Evolutionary conservation across 2,797 vertebrate species (phyloP).

Genomic region (Paguma larvata): DNA sequence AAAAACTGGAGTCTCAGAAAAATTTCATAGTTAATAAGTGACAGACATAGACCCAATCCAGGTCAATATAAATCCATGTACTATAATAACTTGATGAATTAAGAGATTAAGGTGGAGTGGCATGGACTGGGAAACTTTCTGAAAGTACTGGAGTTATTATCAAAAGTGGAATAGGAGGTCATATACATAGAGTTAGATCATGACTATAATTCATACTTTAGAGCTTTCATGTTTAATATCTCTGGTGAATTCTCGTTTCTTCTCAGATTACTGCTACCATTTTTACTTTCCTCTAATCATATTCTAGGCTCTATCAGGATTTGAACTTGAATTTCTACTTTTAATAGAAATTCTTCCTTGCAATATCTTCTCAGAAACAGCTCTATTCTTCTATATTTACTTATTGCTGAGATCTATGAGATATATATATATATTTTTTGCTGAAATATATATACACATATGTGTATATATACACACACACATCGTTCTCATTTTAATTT

Average conservation of each 20-base stretch:
- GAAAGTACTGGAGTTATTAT: not conserved
- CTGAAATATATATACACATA: not conserved
- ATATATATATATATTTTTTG: too few relatives aligned
- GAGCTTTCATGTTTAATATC: not conserved
- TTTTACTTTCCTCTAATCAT: not conserved
- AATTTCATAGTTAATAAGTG: not conserved
- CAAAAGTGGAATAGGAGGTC: not conserved
- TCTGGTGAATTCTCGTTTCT: conserved; percentile 18
- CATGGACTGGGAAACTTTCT: not conserved
- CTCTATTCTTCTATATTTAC: conserved; percentile 5
- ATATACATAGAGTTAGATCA: not conserved
- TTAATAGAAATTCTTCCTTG: conserved; percentile 41
- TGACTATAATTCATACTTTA: not conserved
- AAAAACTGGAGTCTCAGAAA: not conserved
- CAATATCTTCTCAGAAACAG: conserved; percentile 23
- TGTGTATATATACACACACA: not conserved
- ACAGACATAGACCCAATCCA: not conserved
- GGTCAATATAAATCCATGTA: not conserved
- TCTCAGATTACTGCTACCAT: not conserved
- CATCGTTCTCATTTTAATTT: conserved; percentile 72
- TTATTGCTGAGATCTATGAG: conserved; percentile 38
- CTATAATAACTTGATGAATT: not conserved
- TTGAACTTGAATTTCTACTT: conserved; percentile 52
- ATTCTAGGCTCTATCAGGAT: not conserved
- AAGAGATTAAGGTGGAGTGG: not conserved